Conservation (phyloP, 1,140 invertebrate genomes). For the Pseudomyrmex sp. region DNA sequence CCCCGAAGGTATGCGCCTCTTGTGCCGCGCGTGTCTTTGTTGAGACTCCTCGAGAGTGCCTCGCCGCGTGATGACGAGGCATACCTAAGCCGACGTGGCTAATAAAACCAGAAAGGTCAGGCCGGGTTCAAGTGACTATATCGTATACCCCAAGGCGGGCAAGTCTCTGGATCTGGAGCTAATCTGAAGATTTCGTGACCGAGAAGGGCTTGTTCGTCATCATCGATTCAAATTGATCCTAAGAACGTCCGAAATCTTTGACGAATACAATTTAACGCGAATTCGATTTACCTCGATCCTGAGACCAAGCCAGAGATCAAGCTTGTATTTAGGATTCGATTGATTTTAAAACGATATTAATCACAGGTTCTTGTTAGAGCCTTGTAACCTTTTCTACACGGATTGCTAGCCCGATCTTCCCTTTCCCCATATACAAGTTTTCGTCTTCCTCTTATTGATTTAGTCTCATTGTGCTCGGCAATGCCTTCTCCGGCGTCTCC, state of each 20-base stretch:
- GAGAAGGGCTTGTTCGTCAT: not conserved
- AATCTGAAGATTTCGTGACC: conserved; percentile 24
- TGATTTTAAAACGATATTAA: too few relatives aligned
- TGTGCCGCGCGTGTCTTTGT: conserved; percentile 65
- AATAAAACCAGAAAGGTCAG: conserved; percentile 82
- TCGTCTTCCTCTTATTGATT: conserved; percentile 5
- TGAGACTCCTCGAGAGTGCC: conserved; percentile 48
- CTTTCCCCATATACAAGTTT: not conserved
- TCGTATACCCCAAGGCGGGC: conserved; percentile 40
- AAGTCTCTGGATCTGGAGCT: conserved; percentile 33
- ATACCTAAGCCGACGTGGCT: conserved; percentile 74
- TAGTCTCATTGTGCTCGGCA: conserved; percentile 12
- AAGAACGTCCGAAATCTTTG: too few relatives aligned
- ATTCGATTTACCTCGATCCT: too few relatives aligned
- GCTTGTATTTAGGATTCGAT: too few relatives aligned
- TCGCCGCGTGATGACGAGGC: conserved; percentile 75
- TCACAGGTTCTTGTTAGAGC: too few relatives aligned
- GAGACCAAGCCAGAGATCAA: too few relatives aligned
- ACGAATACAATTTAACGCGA: too few relatives aligned
- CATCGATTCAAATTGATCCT: not conserved
- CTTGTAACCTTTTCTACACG: too few relatives aligned
- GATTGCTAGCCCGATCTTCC: not conserved
- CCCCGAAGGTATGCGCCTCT: conserved; percentile 76
- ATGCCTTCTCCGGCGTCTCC: not conserved
- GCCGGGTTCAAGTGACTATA: conserved; percentile 71